Base-by-base conservation (phyloP, 1,140 invertebrate genomes). In the Pachyrhynchus sulphureomaculatus region DNA sequence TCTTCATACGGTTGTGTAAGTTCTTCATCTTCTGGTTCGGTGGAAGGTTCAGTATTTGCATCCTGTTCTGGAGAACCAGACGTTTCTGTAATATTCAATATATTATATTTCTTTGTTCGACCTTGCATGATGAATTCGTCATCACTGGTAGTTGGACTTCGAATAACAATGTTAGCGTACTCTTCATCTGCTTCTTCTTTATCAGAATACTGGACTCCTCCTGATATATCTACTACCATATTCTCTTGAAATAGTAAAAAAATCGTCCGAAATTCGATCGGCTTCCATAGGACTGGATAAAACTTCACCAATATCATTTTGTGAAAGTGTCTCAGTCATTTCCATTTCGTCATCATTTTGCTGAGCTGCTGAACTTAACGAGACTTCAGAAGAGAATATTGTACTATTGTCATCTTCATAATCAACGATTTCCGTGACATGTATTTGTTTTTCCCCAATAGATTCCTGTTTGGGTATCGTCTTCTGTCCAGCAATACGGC, bases 191-290 rank as follows among this genome's bases (percentile, higher is more conserved):
- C 64, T 29, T 75, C 69, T 45, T 77, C 73, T 60, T 78, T 76
- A n/a, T 84, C 76, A n/a, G 82, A 83, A 68, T 84, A 83, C 48
- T 84, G 82, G 24, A 82, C 82, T 15, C 83, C 81, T 0, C 80
- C 78, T 0, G 84, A 79, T 10, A 83, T 71, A 68, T 83, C 82
- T 0, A 84, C 82, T 0, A 84, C 81, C 70, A 82, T 80, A 54
- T 83, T 83, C 0, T 80, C 78, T 5, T 83, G 81, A 66, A 86
- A 87, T 1, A 87, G 67, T 8, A 86, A 78, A 64, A n/a, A 84
- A 87, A 57, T 86, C 83, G 36, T 83, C 81, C 8, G 78, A 74
- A 65, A 81, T 81, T 47, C 82, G 80, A 47, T 84, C 82, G 0
- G 80, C 72, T 52, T 85, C 85, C 8, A 84, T 73, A 6, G 82